phyloP scores from a whole-genome alignment of 2,113 vertebrate genomes.

The Phalacrocorax carbo region DNA sequence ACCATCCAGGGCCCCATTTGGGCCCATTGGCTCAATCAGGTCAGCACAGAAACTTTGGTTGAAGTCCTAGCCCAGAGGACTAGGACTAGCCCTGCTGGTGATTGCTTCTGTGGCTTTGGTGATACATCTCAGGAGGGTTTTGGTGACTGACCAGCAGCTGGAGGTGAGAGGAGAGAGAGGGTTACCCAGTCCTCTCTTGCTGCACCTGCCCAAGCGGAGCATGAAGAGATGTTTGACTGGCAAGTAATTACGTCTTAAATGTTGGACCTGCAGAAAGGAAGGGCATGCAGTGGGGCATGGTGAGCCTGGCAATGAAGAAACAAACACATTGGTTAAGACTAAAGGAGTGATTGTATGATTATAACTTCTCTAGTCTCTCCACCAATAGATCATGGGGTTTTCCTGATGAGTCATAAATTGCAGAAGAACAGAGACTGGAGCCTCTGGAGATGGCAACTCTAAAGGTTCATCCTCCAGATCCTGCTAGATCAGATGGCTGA shows the following conservation, averaged over 20 bases:
- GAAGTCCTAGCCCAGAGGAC: not conserved
- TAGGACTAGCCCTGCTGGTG: not conserved
- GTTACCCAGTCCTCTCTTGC: not conserved
- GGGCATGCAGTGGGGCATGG: not conserved
- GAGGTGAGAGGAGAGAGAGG: not conserved
- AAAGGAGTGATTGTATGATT: not conserved
- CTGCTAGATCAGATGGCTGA: not conserved
- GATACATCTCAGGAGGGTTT: not conserved
- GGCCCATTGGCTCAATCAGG: not conserved
- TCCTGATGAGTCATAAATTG: not conserved
- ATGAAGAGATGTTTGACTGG: not conserved
- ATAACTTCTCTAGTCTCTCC: not conserved
- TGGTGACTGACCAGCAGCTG: not conserved
- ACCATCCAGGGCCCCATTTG: not conserved
- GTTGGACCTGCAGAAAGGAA: not conserved
- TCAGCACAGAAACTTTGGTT: not conserved
- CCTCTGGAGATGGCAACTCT: not conserved
- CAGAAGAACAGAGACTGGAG: not conserved
- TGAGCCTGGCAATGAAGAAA: not conserved
- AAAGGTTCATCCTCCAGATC: not conserved
- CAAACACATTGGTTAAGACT: not conserved
- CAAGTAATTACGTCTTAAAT: not conserved
- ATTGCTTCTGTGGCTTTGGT: not conserved
- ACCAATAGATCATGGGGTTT: not conserved
- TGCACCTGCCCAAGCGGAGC: not conserved